Evolutionary conservation across 2,113 vertebrate species (phyloP).

Genomic region (Trogon surrucura): DNA sequence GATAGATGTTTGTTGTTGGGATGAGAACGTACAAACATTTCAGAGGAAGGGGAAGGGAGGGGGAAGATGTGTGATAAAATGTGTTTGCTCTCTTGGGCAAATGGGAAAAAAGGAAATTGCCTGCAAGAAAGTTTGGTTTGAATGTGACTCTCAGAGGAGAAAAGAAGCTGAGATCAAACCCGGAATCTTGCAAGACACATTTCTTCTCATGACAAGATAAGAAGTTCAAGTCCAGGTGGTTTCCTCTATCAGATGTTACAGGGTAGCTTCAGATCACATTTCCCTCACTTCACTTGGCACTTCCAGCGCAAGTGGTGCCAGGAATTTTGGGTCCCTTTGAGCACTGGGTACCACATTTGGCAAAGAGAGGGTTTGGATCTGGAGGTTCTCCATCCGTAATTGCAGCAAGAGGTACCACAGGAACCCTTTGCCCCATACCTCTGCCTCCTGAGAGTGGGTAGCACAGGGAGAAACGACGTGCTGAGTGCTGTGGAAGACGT

Average conservation of each 20-base stretch:
- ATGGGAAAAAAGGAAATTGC: background rate
- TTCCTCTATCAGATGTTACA: background rate
- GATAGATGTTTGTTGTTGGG: background rate
- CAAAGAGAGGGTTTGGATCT: background rate
- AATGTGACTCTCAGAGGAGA: background rate
- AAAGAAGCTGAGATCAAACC: conserved; percentile 23
- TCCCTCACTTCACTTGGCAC: background rate
- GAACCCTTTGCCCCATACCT: background rate
- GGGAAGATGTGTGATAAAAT: background rate
- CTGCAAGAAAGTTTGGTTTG: background rate
- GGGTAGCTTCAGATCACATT: background rate
- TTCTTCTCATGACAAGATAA: background rate
- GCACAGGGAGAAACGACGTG: background rate
- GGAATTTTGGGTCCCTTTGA: background rate
- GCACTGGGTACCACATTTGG: background rate
- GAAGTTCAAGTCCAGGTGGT: background rate
- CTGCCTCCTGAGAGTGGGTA: background rate
- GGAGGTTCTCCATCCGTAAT: background rate
- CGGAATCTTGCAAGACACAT: background rate
- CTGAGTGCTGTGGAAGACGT: background rate
- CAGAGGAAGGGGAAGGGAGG: conserved; percentile 20
- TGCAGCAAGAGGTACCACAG: background rate
- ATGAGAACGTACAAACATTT: background rate
- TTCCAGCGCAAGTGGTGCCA: background rate
- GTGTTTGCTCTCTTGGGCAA: background rate